Evolutionary conservation across 2,888 invertebrate genomes (phyloP).

Genomic region (Drosophila formosana): DNA sequence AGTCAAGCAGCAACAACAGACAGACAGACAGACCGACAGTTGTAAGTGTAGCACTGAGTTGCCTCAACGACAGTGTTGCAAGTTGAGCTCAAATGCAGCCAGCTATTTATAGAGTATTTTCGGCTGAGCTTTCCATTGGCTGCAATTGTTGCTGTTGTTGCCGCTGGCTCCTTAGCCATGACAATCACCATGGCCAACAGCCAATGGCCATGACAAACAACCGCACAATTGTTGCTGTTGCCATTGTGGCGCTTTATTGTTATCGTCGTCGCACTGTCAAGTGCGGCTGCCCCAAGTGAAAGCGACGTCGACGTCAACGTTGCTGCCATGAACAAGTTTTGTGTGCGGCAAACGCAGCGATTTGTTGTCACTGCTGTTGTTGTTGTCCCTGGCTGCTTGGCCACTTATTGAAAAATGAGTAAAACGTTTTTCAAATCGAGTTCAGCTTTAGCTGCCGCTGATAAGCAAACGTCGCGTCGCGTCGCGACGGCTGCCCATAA

Average conservation of each 20-base stretch:
- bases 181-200: conserved; percentile 77
- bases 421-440: conserved; percentile 56
- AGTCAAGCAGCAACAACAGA: conserved; percentile 8
- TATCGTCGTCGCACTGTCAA: conserved; percentile 73
- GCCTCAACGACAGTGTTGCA: conserved; percentile 19
- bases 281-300: conserved; percentile 77
- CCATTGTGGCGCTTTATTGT: conserved; percentile 33
- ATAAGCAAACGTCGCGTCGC: conserved; percentile 64
- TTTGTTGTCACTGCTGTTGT: conserved; percentile 36
- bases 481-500: conserved; percentile 59
- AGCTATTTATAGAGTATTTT: conserved; percentile 40
- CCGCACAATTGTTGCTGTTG: conserved; percentile 70
- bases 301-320: conserved; percentile 55
- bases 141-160: conserved; percentile 27
- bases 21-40: conserved; percentile 40
- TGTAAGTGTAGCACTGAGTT: conserved; percentile 38
- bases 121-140: conserved; percentile 50
- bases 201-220: conserved; percentile 71
- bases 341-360: conserved; percentile 50
- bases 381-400: conserved; percentile 32
- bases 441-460: conserved; percentile 40
- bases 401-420: conserved; percentile 74
- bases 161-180: conserved; percentile 73
- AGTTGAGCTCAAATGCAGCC: not conserved
- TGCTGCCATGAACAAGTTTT: conserved; percentile 63